A percentile compares a stretch with the other conserved stretches of the same genome.
Evolutionary conservation across 2,113 vertebrate species (phyloP).

Genomic region (Halichoeres trimaculatus): DNA sequence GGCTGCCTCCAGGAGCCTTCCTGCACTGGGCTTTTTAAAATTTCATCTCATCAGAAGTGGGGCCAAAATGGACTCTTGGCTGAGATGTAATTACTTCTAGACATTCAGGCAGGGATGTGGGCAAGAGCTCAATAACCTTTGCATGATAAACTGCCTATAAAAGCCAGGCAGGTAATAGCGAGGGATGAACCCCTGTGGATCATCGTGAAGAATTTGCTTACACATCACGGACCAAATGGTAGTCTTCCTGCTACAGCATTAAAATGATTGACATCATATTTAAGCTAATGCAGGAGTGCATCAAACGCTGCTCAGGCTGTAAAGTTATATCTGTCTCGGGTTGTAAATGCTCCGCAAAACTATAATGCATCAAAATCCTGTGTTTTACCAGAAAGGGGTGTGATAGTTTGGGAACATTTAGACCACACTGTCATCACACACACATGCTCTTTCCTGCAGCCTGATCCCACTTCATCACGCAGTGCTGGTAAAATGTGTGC

Average conservation of each 20-base stretch:
- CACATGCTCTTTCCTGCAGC: conserved; percentile 50
- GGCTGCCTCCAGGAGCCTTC: conserved; percentile 66
- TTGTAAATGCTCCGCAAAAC: conserved; percentile 45
- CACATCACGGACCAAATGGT: conserved; percentile 78
- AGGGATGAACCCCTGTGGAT: conserved; percentile 71
- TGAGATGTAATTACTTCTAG: conserved; percentile 85
- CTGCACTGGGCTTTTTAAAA: conserved; percentile 54
- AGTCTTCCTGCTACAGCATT: conserved; percentile 72
- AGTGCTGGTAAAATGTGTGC: conserved; percentile 44
- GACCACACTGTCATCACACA: conserved; percentile 16
- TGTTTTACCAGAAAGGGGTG: conserved; percentile 33
- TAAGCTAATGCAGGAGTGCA: conserved; percentile 32
- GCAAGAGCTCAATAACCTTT: conserved; percentile 82
- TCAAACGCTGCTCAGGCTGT: conserved; percentile 32
- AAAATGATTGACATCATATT: conserved; percentile 70
- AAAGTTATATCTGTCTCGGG: conserved; percentile 43
- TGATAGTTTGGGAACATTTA: conserved; percentile 43
- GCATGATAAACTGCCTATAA: conserved; percentile 83
- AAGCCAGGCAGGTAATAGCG: conserved; percentile 80
- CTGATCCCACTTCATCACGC: conserved; percentile 38
- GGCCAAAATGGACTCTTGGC: conserved; percentile 81
- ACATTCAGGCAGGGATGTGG: conserved; percentile 77
- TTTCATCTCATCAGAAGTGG: conserved; percentile 76
- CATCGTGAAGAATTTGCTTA: conserved; percentile 76
- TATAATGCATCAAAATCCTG: conserved; percentile 29